Evolutionary conservation across 2,888 invertebrate species (phyloP).

Genomic region (Nemurella pictetii): DNA sequence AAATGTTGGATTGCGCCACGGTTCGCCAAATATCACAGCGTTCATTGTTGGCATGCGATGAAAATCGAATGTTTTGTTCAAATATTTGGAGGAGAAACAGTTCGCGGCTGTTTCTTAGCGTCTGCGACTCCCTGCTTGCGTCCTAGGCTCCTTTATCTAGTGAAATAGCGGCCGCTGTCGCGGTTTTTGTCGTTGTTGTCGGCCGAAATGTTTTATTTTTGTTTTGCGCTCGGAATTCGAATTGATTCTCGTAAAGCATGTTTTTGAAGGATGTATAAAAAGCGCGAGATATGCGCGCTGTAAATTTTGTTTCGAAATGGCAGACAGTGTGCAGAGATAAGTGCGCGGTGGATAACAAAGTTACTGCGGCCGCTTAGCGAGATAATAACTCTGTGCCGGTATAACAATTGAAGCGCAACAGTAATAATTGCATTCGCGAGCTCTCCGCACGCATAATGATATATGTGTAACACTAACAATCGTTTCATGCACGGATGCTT

Average conservation of each 20-base stretch:
- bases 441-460: neutral
- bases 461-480: neutral
- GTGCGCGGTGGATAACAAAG: neutral
- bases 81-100: no score
- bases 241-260: neutral
- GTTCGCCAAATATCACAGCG: no score
- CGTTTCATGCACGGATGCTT: neutral
- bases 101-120: no score
- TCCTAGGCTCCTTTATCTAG: slow-evolving; percentile 35
- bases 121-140: no score
- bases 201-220: neutral
- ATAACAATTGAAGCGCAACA: neutral
- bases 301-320: neutral
- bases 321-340: no score
- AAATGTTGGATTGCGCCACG: no score
- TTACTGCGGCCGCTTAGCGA: neutral
- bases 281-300: neutral
- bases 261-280: neutral
- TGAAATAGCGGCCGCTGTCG: neutral
- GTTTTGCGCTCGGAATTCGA: neutral
- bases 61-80: no score
- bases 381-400: neutral
- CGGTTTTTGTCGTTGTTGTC: neutral
- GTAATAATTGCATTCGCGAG: neutral
- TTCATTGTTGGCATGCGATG: no score